Percentiles rank a stretch among this genome's conserved stretches.
These are phyloP conservation scores for Threskiornis aethiopicus DNA, from an alignment of 2,797 vertebrate genomes.

Conservation along the genomic window DNA sequence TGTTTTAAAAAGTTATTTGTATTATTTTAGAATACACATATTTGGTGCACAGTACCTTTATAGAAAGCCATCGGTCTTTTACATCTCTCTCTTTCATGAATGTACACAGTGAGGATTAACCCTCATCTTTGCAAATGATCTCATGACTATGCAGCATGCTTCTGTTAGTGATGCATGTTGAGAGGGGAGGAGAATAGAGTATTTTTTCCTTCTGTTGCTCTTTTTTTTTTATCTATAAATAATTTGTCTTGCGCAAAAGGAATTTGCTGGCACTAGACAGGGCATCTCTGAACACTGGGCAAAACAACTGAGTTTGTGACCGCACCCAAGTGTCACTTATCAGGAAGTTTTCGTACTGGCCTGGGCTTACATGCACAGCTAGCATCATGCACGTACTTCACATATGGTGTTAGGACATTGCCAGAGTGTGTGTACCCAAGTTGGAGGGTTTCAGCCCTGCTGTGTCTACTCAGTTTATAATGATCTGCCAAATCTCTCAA, in stretches of 20 bases:
- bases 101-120: neutral
- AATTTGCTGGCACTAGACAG: neutral
- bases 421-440: too few relatives aligned
- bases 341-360: neutral
- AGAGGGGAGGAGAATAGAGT: neutral
- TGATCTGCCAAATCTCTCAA: neutral
- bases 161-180: neutral
- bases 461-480: neutral
- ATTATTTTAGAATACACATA: neutral
- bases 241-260: neutral
- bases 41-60: neutral
- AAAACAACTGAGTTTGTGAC: neutral
- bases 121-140: neutral
- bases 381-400: neutral
- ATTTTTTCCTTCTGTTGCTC: neutral
- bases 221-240: neutral
- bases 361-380: neutral
- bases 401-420: accelerated
- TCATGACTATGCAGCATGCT: neutral
- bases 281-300: neutral
- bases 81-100: neutral
- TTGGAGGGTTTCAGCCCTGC: neutral
- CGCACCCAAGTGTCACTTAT: neutral
- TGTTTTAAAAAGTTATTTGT: neutral
- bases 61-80: neutral